Base-by-base conservation (phyloP, 2,113 vertebrate genomes). In the Centropus unirufus region DNA sequence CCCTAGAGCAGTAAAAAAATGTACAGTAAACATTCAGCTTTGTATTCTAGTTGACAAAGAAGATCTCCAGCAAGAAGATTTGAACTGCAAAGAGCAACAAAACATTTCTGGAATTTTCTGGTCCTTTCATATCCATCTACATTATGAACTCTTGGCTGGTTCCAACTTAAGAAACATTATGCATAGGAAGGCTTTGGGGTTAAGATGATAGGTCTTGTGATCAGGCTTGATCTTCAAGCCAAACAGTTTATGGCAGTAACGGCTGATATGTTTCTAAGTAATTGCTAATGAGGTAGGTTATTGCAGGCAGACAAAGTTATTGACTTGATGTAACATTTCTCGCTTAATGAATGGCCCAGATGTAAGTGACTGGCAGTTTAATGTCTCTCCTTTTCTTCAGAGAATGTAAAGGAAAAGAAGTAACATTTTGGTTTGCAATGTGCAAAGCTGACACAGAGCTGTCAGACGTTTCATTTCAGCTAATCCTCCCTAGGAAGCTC, bases 371-470 rank as follows among this genome's bases (percentile, higher is more conserved):
- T 80, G 94, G 80, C 88, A 96, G 69, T 47, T 95, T 59, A 64
- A 79, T 12, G 47, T 81, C 75, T 83, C 67, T 95, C 78, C 82
- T 95, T 93, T 90, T 89, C 76, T 96, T 94, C 75, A 64, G 69
- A 64, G 52, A 84, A 51, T 64, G 63, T 39, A 85, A 94, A 96
- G 89, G 42, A 86, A 85, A 76, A 89, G 66, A 91, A 96, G 73
- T 67, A 58, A 90, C 19, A 75, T 82, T 91, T 95, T 39, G 17
- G 84, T 95, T 83, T 85, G 84, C 64, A 54, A 87, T 11, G 47
- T 75, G 92, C 90, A 93, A 96, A 95, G 55, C 72, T 93, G 96
- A 92, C 90, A 93, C 32, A 72, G 80, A 89, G 75, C 90, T 93
- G 57, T 90, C 95, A 96, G 83, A 68, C 70, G 51, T 78, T 83